Percentiles rank a stretch among this genome's conserved stretches.
Conservation (phyloP, 2,888 invertebrate genomes). For the Euclidia mi region DNA sequence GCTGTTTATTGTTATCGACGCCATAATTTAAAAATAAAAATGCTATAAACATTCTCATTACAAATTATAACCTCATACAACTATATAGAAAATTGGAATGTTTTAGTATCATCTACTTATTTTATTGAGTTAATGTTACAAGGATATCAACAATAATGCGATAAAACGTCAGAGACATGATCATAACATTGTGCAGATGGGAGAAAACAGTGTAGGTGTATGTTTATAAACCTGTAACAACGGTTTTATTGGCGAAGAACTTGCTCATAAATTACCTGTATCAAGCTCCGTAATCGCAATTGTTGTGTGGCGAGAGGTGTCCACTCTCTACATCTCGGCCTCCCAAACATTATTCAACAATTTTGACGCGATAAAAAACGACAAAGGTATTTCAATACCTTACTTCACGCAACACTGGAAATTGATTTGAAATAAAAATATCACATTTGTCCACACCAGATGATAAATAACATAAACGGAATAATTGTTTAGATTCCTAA, state of each 20-base stretch:
- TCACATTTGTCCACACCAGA: slow-evolving; percentile 22
- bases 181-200: slow-evolving; percentile 16
- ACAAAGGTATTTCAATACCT: slow-evolving; percentile 34
- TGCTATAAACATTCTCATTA: too few species aligned
- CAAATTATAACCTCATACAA: too few species aligned
- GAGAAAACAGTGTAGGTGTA: slow-evolving; percentile 66
- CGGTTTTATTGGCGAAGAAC: neutral
- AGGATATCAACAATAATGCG: too few species aligned
- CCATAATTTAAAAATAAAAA: too few species aligned
- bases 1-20: too few species aligned
- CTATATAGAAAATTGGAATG: too few species aligned
- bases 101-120: too few species aligned
- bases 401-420: slow-evolving; percentile 19
- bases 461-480: slow-evolving; percentile 13
- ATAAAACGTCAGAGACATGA: too few species aligned
- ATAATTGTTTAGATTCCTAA: slow-evolving; percentile 29
- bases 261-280: slow-evolving; percentile 89
- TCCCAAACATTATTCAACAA: slow-evolving; percentile 85
- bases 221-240: slow-evolving; percentile 69
- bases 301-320: slow-evolving; percentile 96
- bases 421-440: slow-evolving; percentile 15
- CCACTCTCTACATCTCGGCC: slow-evolving; percentile 94
- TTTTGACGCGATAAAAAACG: slow-evolving; percentile 42
- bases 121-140: too few species aligned
- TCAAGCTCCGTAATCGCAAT: slow-evolving; percentile 94